A percentile compares a stretch with the other conserved stretches of the same genome.
Evolutionary conservation across 2,888 invertebrate genomes (phyloP).

Genomic region (Spialia ferax): DNA sequence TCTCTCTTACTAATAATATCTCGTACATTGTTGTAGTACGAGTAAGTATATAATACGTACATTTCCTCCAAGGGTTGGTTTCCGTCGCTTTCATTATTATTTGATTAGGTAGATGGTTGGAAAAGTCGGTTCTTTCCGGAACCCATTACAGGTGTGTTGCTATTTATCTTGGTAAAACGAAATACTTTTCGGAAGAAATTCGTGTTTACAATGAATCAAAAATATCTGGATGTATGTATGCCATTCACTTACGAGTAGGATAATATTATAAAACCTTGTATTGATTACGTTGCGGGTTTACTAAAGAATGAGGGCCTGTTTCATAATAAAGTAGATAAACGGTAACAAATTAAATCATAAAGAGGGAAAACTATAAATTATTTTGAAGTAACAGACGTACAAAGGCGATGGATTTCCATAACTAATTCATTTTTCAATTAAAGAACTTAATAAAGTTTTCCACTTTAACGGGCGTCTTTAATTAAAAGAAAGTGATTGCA

Average conservation of each 20-base stretch:
- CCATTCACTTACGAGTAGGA: too few species aligned
- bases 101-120: constrained; percentile 41
- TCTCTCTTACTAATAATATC: neutral
- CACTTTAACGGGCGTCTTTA: constrained; percentile 54
- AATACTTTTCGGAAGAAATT: neutral
- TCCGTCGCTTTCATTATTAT: constrained; percentile 41
- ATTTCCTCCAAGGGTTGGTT: constrained; percentile 8
- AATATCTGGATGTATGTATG: too few species aligned
- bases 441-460: constrained; percentile 58
- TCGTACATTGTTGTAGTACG: neutral
- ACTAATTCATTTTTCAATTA: constrained; percentile 62
- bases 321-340: too few species aligned
- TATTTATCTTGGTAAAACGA: constrained; percentile 21
- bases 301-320: too few species aligned
- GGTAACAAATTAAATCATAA: too few species aligned
- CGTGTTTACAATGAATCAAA: constrained; percentile 1
- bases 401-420: constrained; percentile 43
- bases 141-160: constrained; percentile 29
- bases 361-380: too few species aligned
- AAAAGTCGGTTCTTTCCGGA: constrained; percentile 32
- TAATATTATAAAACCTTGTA: too few species aligned
- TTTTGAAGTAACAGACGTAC: neutral
- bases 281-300: too few species aligned
- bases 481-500: constrained; percentile 55
- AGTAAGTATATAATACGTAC: neutral